These are phyloP conservation scores for Coelopa frigida DNA, from an alignment of 1,140 invertebrate genomes.

Conservation along the genomic window DNA sequence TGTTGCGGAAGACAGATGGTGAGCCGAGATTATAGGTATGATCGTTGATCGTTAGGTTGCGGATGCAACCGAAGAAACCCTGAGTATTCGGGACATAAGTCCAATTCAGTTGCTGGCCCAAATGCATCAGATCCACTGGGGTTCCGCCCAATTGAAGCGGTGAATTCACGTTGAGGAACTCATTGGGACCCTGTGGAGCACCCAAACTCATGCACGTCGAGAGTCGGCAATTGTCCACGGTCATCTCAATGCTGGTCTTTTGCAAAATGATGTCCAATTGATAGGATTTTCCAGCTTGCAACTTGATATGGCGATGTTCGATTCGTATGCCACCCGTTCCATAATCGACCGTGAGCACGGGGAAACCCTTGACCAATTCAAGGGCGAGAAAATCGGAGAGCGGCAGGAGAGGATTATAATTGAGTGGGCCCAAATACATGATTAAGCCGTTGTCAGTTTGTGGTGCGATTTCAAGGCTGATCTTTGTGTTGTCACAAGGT, in stretches of 20 bases:
- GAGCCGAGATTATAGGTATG: constrained; percentile 69
- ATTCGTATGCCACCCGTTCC: constrained; percentile 72
- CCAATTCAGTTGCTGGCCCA: constrained; percentile 57
- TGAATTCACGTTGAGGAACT: constrained; percentile 80
- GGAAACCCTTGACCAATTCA: constrained; percentile 78
- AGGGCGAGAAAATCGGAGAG: constrained; percentile 84
- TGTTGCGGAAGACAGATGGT: constrained; percentile 60
- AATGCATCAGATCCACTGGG: constrained; percentile 52
- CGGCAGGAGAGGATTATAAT: constrained; percentile 51
- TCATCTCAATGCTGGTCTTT: constrained; percentile 63
- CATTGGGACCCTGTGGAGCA: constrained; percentile 60
- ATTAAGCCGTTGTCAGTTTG: constrained; percentile 69
- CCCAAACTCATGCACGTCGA: constrained; percentile 64
- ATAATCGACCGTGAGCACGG: constrained; percentile 80
- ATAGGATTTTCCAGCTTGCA: constrained; percentile 73
- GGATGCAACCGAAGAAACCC: constrained; percentile 77
- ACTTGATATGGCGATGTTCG: constrained; percentile 63
- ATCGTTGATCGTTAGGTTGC: constrained; percentile 74
- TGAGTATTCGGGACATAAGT: constrained; percentile 55
- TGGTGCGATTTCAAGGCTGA: constrained; percentile 72
- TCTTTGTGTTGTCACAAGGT: constrained; percentile 65
- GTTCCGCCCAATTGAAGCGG: constrained; percentile 82
- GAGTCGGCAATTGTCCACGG: constrained; percentile 66
- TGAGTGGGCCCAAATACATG: constrained; percentile 86
- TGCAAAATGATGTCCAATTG: constrained; percentile 72